Percentiles rank a stretch among this genome's conserved stretches.
Evolutionary conservation across 1,140 invertebrate species (phyloP).

Genomic region (Drosophila pandora): DNA sequence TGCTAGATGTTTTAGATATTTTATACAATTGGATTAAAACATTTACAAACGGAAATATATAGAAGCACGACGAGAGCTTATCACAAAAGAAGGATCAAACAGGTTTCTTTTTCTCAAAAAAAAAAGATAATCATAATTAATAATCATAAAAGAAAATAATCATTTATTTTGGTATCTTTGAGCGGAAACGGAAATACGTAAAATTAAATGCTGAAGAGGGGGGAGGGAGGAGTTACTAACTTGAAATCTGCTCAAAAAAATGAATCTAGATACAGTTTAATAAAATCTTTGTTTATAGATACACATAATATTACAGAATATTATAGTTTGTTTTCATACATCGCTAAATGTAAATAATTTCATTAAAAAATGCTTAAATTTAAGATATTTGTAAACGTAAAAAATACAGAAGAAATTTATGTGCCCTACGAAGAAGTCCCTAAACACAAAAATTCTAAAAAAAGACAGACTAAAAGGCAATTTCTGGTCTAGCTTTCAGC

Average conservation of each 20-base stretch:
- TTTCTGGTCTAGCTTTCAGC: constrained; percentile 47
- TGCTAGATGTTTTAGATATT: constrained; percentile 47
- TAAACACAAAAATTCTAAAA: constrained; percentile 4
- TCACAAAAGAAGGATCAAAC: constrained; percentile 47
- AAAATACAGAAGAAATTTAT: constrained; percentile 35
- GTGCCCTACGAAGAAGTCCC: constrained; percentile 11
- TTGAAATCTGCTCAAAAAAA: constrained; percentile 13
- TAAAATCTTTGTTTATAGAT: constrained; percentile 77
- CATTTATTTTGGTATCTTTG: constrained; percentile 36
- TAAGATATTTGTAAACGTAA: constrained; percentile 49
- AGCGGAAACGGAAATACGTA: constrained; percentile 43
- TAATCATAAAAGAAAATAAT: constrained; percentile 21
- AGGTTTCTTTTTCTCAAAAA: not conserved
- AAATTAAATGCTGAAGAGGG: constrained; percentile 36
- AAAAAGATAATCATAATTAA: not conserved
- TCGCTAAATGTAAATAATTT: constrained; percentile 67
- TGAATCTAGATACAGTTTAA: constrained; percentile 44
- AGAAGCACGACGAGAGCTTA: constrained; percentile 66
- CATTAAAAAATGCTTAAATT: constrained; percentile 62
- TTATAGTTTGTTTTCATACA: constrained; percentile 45
- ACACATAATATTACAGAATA: constrained; percentile 72
- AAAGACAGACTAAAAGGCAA: constrained; percentile 42
- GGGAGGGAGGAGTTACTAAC: constrained; percentile 16
- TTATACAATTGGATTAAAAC: constrained; percentile 69
- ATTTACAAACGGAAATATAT: constrained; percentile 71